These are phyloP conservation scores for Melanotaenia trifasciata DNA, from an alignment of 2,797 vertebrate species.

Conservation along the genomic window DNA sequence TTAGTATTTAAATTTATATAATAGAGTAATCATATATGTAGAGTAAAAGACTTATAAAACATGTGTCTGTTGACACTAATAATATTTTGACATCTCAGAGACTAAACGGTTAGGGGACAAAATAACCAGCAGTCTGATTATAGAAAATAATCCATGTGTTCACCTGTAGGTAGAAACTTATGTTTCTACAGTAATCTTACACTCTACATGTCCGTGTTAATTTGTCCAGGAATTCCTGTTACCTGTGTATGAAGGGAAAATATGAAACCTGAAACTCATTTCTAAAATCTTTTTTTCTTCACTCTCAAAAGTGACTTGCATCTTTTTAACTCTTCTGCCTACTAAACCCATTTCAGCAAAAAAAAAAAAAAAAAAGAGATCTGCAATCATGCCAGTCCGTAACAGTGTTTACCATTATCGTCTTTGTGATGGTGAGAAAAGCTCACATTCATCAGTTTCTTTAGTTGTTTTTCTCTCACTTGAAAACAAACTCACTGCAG, in stretches of 20 bases:
- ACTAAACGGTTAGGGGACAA: background rate
- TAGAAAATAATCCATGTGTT: background rate
- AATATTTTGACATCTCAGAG: background rate
- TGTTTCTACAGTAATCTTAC: background rate
- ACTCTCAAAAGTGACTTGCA: background rate
- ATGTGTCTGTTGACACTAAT: background rate
- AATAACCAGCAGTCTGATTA: background rate
- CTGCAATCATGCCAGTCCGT: background rate
- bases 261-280: slow-evolving; percentile 18
- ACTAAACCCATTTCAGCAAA: background rate
- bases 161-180: background rate
- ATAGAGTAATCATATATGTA: background rate
- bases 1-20: background rate
- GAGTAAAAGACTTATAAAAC: background rate
- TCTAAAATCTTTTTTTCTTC: background rate
- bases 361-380: background rate
- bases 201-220: background rate
- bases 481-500: slow-evolving; percentile 5
- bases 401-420: background rate
- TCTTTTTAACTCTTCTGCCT: background rate
- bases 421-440: background rate
- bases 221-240: slow-evolving; percentile 7
- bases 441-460: slow-evolving; percentile 18
- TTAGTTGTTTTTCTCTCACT: slow-evolving; percentile 1
- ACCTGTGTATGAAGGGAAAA: slow-evolving; percentile 19